Conservation (phyloP, 2,888 invertebrate species). For the Drosophila heteroneura region DNA sequence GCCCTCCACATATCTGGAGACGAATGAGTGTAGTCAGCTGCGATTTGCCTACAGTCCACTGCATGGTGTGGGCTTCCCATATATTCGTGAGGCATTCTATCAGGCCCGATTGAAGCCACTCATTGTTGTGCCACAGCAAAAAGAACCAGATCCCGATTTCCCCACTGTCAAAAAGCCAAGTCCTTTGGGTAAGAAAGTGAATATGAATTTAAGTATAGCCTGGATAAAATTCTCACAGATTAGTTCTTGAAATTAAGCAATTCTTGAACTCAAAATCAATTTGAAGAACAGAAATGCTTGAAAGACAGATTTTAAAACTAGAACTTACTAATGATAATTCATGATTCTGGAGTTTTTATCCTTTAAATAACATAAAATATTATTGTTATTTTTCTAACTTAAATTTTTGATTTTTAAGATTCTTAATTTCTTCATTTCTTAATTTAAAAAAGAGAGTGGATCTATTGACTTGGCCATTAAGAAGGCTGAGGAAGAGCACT, state of each 20-base stretch:
- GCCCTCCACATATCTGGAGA: constrained; percentile 86
- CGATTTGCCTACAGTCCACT: constrained; percentile 97
- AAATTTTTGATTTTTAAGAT: constrained; percentile 86
- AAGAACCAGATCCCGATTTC: constrained; percentile 97
- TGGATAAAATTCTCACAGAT: neutral
- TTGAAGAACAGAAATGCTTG: no score
- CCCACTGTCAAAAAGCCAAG: constrained; percentile 98
- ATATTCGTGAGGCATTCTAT: constrained; percentile 91
- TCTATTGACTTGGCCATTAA: constrained; percentile 91
- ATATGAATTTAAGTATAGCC: neutral
- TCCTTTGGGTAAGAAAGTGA: constrained; percentile 88
- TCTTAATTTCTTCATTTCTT: neutral
- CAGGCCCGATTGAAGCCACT: constrained; percentile 89
- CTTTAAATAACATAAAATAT: neutral
- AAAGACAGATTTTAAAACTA: no score
- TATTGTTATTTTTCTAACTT: neutral
- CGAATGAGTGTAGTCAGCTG: constrained; percentile 87
- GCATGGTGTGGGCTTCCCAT: constrained; percentile 97
- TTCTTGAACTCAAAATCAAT: no score
- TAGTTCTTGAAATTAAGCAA: no score
- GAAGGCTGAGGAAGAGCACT: constrained; percentile 91
- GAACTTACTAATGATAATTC: no score
- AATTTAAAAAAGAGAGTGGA: constrained; percentile 89
- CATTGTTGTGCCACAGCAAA: constrained; percentile 88
- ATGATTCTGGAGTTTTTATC: no score